Conservation (phyloP, 2,888 invertebrate genomes). For the Hydriomena furcata region DNA sequence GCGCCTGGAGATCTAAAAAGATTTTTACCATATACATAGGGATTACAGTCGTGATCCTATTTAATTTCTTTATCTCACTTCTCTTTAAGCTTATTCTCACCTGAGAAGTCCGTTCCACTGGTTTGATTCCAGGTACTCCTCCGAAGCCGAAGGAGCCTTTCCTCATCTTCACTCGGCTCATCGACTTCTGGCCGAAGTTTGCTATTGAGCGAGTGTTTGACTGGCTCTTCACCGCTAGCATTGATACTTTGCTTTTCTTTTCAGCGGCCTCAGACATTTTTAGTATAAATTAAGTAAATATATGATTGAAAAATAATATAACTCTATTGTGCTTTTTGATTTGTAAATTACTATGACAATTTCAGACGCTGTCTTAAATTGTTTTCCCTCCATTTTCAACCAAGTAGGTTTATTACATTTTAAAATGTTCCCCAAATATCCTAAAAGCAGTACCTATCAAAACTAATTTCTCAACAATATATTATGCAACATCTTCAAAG, state of each 20-base stretch:
- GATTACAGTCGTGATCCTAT: no score
- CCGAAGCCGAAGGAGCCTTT: constrained; percentile 60
- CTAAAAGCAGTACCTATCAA: no score
- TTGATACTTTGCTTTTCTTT: constrained; percentile 50
- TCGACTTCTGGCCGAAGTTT: constrained; percentile 42
- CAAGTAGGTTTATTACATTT: background rate
- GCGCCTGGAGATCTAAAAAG: no score
- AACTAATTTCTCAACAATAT: no score
- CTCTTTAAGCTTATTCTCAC: constrained; percentile 33
- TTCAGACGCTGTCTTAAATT: background rate
- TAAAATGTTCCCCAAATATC: no score
- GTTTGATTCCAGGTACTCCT: constrained; percentile 57
- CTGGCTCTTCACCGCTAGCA: constrained; percentile 43
- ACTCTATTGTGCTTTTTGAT: background rate
- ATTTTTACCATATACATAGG: no score
- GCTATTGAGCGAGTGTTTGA: constrained; percentile 39
- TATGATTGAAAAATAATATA: background rate
- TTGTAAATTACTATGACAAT: background rate
- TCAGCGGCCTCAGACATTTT: constrained; percentile 33
- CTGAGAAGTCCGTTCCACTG: constrained; percentile 60
- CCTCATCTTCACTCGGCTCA: constrained; percentile 59
- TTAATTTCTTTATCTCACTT: background rate
- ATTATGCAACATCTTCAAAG: background rate
- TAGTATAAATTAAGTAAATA: background rate
- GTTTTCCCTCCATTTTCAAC: background rate